Conservation (phyloP, 2,888 invertebrate genomes). For the Baronia brevicornis region DNA sequence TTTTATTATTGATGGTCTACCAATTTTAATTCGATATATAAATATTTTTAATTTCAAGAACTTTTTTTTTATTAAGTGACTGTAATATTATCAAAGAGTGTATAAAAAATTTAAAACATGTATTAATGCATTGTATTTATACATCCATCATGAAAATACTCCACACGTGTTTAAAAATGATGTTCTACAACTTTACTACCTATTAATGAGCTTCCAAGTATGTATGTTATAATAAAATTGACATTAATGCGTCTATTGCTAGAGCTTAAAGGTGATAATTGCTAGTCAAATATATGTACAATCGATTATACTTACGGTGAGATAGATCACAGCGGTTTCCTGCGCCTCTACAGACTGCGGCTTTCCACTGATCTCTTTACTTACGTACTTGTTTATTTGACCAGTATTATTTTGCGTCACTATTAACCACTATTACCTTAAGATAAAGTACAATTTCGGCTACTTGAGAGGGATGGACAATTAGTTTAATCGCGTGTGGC, state of each 20-base stretch:
- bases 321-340: slow-evolving; percentile 39
- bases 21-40: too few species aligned
- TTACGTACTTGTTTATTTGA: slow-evolving; percentile 27
- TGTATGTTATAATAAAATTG: too few species aligned
- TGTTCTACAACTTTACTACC: slow-evolving; percentile 4
- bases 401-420: slow-evolving; percentile 18
- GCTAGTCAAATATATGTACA: slow-evolving; percentile 17
- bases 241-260: slow-evolving; percentile 18
- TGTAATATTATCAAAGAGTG: too few species aligned
- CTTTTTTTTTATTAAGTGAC: too few species aligned
- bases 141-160: too few species aligned
- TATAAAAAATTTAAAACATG: too few species aligned
- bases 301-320: slow-evolving; percentile 17
- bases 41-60: too few species aligned
- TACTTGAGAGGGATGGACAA: slow-evolving; percentile 5
- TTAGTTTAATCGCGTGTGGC: slow-evolving; percentile 19
- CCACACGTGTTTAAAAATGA: too few species aligned
- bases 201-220: slow-evolving; percentile 9
- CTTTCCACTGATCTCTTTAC: slow-evolving; percentile 43
- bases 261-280: slow-evolving; percentile 21
- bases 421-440: slow-evolving; percentile 10
- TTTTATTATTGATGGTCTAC: too few species aligned
- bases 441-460: slow-evolving; percentile 16
- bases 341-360: slow-evolving; percentile 31
- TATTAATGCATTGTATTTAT: too few species aligned